Evolutionary conservation across 2,888 invertebrate genomes (phyloP).

Genomic region (Caenorhabditis parvicauda): DNA sequence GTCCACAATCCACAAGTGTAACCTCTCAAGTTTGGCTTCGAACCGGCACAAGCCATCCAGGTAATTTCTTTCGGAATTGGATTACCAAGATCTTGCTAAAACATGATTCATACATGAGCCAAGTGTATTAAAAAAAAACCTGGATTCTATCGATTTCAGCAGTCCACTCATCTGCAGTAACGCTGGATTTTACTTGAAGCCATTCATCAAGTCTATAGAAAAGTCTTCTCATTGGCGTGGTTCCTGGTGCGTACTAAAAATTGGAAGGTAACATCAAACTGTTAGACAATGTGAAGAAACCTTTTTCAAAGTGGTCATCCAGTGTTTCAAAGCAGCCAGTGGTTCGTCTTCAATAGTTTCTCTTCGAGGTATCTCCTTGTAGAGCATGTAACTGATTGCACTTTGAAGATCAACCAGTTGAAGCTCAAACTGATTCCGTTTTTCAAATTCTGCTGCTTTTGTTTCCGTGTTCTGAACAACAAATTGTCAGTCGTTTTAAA

Average conservation of each 20-base stretch:
- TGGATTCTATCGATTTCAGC: constrained; percentile 62
- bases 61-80: constrained; percentile 52
- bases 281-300: constrained; percentile 37
- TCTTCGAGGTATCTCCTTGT: constrained; percentile 74
- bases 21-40: constrained; percentile 72
- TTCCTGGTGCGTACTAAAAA: constrained; percentile 76
- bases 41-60: constrained; percentile 82
- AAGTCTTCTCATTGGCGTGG: constrained; percentile 72
- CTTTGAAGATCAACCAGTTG: constrained; percentile 85
- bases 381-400: constrained; percentile 78
- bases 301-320: constrained; percentile 73
- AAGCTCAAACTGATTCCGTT: constrained; percentile 65
- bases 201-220: constrained; percentile 71
- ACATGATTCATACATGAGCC: not conserved
- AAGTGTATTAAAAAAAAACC: constrained; percentile 36
- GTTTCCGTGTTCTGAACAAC: no score
- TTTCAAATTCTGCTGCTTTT: no score
- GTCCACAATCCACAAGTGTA: constrained; percentile 94
- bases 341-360: constrained; percentile 74
- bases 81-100: constrained; percentile 53
- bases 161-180: constrained; percentile 64
- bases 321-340: constrained; percentile 75
- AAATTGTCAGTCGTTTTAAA: no score
- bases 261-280: constrained; percentile 5
- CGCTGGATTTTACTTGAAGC: constrained; percentile 63